Evolutionary conservation across 2,888 invertebrate genomes (phyloP).

Genomic region (Petrolisthes manimaculis): DNA sequence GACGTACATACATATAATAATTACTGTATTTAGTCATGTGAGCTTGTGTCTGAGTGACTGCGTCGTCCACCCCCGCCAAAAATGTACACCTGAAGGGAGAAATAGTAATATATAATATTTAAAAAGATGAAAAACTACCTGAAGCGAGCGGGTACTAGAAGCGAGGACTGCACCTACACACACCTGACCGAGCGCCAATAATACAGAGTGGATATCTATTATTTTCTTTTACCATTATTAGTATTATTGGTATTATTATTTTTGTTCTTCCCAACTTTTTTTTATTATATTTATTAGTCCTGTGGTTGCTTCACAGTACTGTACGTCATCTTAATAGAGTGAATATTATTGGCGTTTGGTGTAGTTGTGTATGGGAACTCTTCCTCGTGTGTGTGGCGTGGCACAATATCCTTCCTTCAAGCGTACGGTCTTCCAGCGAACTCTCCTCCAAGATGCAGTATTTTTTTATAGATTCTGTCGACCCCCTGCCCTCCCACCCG

Average conservation of each 20-base stretch:
- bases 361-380: too few species aligned
- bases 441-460: constrained; percentile 50
- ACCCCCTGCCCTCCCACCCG: constrained; percentile 42
- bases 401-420: not conserved
- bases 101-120: constrained; percentile 5
- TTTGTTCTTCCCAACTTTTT: too few species aligned
- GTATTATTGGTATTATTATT: too few species aligned
- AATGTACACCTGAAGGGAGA: constrained; percentile 55
- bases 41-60: constrained; percentile 53
- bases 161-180: not conserved
- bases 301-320: too few species aligned
- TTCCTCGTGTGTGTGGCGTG: too few species aligned
- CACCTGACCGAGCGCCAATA: not conserved
- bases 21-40: constrained; percentile 11
- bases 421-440: constrained; percentile 53
- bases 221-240: too few species aligned
- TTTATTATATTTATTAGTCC: too few species aligned
- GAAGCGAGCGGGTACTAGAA: constrained; percentile 20
- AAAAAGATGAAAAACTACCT: constrained; percentile 9
- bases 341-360: too few species aligned
- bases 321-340: too few species aligned
- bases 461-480: constrained; percentile 37
- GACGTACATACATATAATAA: too few species aligned
- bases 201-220: too few species aligned
- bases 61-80: constrained; percentile 46